These are phyloP conservation scores for Pollenia angustigena DNA, from an alignment of 2,888 invertebrate species.

Conservation along the genomic window DNA sequence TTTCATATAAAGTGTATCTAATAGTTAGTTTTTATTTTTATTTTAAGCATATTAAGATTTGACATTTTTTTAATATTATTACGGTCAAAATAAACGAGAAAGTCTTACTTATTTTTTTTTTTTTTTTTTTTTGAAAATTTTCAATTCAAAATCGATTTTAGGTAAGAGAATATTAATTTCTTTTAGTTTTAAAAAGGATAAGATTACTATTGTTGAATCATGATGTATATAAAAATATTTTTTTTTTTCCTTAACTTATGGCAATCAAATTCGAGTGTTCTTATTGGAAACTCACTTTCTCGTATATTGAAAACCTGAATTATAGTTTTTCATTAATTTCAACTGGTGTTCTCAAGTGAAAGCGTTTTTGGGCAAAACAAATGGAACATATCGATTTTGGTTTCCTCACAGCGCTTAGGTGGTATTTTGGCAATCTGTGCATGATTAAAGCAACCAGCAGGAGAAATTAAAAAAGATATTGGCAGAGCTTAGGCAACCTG, in stretches of 20 bases:
- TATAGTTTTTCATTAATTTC: neutral
- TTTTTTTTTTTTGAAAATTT: too few relatives aligned
- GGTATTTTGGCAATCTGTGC: constrained; percentile 10
- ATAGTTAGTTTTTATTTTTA: neutral
- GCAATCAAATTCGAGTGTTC: too few relatives aligned
- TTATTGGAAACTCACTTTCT: too few relatives aligned
- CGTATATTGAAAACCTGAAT: neutral
- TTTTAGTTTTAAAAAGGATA: too few relatives aligned
- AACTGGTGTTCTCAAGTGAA: constrained; percentile 26
- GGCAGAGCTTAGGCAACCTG: neutral
- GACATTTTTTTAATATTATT: neutral
- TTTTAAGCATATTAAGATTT: constrained; percentile 5
- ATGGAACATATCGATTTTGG: constrained; percentile 21
- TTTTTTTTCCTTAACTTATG: too few relatives aligned
- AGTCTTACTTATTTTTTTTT: neutral
- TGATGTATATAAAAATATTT: too few relatives aligned
- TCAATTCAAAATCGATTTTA: too few relatives aligned
- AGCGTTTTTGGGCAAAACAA: constrained; percentile 40
- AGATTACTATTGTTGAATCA: too few relatives aligned
- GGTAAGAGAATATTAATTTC: too few relatives aligned
- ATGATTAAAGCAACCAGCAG: neutral
- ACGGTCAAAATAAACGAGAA: neutral
- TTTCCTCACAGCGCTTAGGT: constrained; percentile 2
- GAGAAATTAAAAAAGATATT: neutral
- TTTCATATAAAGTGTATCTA: constrained; percentile 28